Evolutionary conservation across 2,113 vertebrate species (phyloP).

Genomic region (Colossoma macropomum): DNA sequence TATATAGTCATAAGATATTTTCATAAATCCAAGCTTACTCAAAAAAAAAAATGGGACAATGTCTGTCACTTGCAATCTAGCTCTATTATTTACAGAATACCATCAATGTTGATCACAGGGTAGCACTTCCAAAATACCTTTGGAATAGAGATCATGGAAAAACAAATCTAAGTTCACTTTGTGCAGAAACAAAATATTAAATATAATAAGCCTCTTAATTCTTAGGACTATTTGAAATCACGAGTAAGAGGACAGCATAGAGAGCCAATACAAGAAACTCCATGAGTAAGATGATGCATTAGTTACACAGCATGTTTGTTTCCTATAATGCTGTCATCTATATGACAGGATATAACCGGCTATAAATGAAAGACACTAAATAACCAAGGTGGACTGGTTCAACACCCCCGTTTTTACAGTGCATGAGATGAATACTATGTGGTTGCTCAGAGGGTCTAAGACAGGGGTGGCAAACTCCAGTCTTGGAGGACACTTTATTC

Average conservation of each 20-base stretch:
- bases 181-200: background rate
- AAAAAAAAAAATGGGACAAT: conserved; percentile 16
- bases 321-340: too few relatives aligned
- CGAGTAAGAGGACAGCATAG: background rate
- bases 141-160: background rate
- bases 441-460: too few relatives aligned
- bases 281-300: background rate
- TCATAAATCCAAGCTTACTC: conserved; percentile 15
- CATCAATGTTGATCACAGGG: conserved; percentile 17
- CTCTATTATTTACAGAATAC: conserved; percentile 49
- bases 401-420: too few relatives aligned
- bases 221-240: background rate
- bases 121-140: conserved; percentile 3
- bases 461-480: too few relatives aligned
- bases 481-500: too few relatives aligned
- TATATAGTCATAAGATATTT: conserved; percentile 12
- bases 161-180: background rate
- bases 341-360: too few relatives aligned
- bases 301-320: too few relatives aligned
- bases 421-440: too few relatives aligned
- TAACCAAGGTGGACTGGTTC: too few relatives aligned
- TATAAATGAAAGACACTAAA: too few relatives aligned
- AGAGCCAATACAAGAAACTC: background rate
- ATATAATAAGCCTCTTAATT: background rate
- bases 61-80: conserved; percentile 8